phyloP scores from a whole-genome alignment of 1,140 invertebrate genomes.

The Adelges cooleyi region DNA sequence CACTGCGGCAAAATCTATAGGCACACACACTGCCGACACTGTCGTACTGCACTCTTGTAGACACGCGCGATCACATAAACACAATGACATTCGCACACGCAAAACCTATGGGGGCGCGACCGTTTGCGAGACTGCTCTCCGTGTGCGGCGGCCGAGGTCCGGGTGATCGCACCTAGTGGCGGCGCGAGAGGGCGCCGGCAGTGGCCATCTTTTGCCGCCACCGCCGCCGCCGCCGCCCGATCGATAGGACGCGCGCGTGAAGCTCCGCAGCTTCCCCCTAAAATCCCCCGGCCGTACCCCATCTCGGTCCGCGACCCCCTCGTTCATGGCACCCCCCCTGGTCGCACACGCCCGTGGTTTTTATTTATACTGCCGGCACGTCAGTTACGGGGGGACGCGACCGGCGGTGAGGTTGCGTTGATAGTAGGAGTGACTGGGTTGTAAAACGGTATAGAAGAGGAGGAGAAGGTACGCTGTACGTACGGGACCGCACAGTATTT shows the following conservation, averaged over 20 bases:
- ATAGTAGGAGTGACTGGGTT: too few relatives aligned
- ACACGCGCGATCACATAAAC: not conserved
- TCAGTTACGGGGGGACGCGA: not conserved
- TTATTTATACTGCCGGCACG: conserved; percentile 6
- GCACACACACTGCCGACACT: too few relatives aligned
- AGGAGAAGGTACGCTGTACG: not conserved
- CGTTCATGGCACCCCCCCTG: not conserved
- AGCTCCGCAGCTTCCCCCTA: not conserved
- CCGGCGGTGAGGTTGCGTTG: not conserved
- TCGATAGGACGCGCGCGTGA: conserved; percentile 13
- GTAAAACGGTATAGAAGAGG: not conserved
- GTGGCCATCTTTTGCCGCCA: not conserved
- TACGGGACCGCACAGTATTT: not conserved
- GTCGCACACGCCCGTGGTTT: not conserved
- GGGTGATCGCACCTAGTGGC: not conserved
- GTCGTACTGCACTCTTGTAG: not conserved
- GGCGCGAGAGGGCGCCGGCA: conserved; percentile 2
- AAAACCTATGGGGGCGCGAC: not conserved
- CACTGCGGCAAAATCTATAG: too few relatives aligned
- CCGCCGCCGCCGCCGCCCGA: not conserved
- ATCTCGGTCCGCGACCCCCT: too few relatives aligned
- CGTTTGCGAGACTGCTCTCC: not conserved
- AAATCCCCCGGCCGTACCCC: not conserved
- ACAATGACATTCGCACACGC: not conserved
- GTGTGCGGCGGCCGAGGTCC: not conserved